These are phyloP conservation scores for Neopipo cinnamomea DNA, from an alignment of 2,113 vertebrate species.

Conservation along the genomic window DNA sequence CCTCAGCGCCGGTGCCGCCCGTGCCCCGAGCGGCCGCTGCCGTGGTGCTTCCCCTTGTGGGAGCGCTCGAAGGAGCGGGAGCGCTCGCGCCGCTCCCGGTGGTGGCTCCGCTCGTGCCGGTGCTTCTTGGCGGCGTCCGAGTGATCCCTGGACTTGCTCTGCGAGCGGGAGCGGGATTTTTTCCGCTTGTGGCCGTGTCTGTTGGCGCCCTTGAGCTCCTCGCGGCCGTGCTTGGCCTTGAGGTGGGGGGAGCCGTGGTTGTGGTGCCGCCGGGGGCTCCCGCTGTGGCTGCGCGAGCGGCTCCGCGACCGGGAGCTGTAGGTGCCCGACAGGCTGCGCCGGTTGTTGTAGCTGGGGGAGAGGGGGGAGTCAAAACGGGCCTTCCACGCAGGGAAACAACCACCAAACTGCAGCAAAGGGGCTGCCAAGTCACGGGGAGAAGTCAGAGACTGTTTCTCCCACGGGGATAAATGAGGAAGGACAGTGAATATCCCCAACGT, in stretches of 20 bases:
- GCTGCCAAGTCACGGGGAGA: fast-evolving
- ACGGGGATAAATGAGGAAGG: fast-evolving
- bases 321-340: conserved; percentile 92
- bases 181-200: conserved; percentile 94
- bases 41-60: conserved; percentile 94
- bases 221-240: conserved; percentile 87
- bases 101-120: conserved; percentile 89
- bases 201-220: conserved; percentile 84
- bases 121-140: conserved; percentile 90
- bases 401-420: fast-evolving
- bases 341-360: conserved; percentile 86
- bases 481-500: fast-evolving
- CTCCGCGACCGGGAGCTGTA: conserved; percentile 95
- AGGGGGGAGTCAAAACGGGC: fast-evolving
- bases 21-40: conserved; percentile 88
- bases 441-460: fast-evolving
- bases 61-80: conserved; percentile 93
- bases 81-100: conserved; percentile 88
- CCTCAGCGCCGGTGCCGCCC: conserved; percentile 87
- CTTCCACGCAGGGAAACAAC: fast-evolving
- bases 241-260: conserved; percentile 86
- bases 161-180: conserved; percentile 87
- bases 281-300: conserved; percentile 91
- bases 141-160: conserved; percentile 88
- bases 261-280: conserved; percentile 87